These are phyloP conservation scores for Stenurella melanura DNA, from an alignment of 2,888 invertebrate species.

Conservation along the genomic window DNA sequence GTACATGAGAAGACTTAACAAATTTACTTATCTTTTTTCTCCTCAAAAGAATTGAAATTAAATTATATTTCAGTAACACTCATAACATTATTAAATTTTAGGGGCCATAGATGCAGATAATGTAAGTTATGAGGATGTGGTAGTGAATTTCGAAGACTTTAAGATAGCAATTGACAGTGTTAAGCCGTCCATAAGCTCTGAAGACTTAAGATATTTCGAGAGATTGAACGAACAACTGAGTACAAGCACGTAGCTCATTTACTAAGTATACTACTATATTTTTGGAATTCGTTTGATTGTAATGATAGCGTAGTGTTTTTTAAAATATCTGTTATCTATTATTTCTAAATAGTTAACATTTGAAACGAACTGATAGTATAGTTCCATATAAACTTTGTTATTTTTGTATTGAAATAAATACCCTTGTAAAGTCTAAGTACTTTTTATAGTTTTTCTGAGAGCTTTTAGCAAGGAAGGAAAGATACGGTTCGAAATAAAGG, in stretches of 20 bases:
- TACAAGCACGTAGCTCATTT: slow-evolving; percentile 45
- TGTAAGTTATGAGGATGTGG: slow-evolving; percentile 76
- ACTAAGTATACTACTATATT: too few relatives aligned
- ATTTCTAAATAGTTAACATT: background rate
- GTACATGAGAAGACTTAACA: too few relatives aligned
- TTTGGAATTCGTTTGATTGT: too few relatives aligned
- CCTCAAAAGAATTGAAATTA: too few relatives aligned
- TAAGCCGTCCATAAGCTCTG: slow-evolving; percentile 82
- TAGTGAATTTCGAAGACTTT: slow-evolving; percentile 81
- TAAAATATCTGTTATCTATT: background rate
- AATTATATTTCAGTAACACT: background rate
- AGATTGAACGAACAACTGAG: slow-evolving; percentile 66
- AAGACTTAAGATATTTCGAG: slow-evolving; percentile 82
- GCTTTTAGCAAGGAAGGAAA: too few relatives aligned
- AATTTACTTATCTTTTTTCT: too few relatives aligned
- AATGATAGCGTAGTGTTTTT: too few relatives aligned
- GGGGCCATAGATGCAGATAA: slow-evolving; percentile 74
- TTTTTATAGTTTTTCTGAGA: too few relatives aligned
- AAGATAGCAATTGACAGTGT: slow-evolving; percentile 78
- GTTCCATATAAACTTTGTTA: background rate
- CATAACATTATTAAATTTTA: slow-evolving; percentile 60
- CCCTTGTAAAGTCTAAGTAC: too few relatives aligned
- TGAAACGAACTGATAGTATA: background rate
- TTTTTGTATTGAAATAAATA: background rate
- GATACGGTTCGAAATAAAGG: too few relatives aligned